phyloP scores from a whole-genome alignment of 2,797 vertebrate species.

The Phoebastria nigripes region DNA sequence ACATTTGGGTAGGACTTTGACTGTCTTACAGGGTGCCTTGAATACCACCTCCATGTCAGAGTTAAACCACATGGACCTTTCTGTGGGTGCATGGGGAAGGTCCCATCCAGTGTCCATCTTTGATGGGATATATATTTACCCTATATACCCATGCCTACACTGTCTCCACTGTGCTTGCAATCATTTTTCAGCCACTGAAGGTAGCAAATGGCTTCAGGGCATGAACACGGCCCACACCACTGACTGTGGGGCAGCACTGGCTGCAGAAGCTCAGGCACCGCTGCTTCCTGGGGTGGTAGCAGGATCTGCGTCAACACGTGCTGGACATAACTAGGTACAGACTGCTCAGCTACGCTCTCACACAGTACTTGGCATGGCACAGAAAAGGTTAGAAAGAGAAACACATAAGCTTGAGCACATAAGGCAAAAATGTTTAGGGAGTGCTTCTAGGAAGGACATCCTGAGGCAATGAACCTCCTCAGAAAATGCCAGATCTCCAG shows the following conservation, averaged over 20 bases:
- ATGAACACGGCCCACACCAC: accelerated
- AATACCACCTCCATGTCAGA: accelerated
- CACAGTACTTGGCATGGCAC: not conserved
- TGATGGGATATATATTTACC: no score
- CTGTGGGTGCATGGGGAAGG: not conserved
- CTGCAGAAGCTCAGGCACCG: not conserved
- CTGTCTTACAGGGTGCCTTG: not conserved
- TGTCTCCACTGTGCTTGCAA: not conserved
- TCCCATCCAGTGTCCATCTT: not conserved
- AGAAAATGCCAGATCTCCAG: no score
- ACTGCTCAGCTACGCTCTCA: not conserved
- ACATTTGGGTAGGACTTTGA: not conserved
- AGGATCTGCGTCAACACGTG: not conserved
- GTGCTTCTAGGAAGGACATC: not conserved
- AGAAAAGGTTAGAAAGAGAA: not conserved
- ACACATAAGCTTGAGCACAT: not conserved
- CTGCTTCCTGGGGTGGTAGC: not conserved
- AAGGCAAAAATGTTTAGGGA: not conserved
- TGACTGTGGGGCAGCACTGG: not conserved
- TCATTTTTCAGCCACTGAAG: not conserved
- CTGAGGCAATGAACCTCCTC: not conserved
- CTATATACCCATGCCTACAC: accelerated
- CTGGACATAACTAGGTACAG: no score
- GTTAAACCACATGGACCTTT: not conserved
- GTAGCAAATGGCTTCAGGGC: not conserved